Base-by-base conservation (phyloP, 2,113 vertebrate species). In the Nothocercus nigrocapillus region DNA sequence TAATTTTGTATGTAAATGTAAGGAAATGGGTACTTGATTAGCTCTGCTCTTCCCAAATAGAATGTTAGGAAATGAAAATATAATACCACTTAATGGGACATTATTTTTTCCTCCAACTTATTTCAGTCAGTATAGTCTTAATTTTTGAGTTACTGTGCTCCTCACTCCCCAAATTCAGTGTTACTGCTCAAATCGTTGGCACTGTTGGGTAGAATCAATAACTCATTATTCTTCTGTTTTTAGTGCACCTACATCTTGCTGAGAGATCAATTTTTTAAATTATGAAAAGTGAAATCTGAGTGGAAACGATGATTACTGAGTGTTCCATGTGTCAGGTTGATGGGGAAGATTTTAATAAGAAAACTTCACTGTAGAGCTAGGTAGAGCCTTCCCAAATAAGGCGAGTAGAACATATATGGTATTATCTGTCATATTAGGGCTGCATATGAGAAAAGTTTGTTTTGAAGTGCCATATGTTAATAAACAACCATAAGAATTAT, bases 201-300 rank as follows among this genome's bases (percentile, higher is more conserved):
- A 18, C 47, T 86, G 15, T 59, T 91, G 66, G 25, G 67, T 58
- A 20, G 36, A 87, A 95, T 96, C 86, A 79, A 94, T 96, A 93
- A 83, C 30, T 78, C 53, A 62, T 96, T 93, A 62, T 67, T 93
- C 45, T 85, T 95, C 53, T 83, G 62, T 11, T 93, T 91, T 93
- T 77, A 38, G 42, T 47, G 38, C 70, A 73, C 27, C 36, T 51
- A 34, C 3, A 1, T 81, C 68, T 73, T 93, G 62, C 53, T 83
- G 84, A 70, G 61, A 85, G 30, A 94, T 93, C 76, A 76, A 82
- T 95, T 93, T 81, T 89, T 90, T 24, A 79, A 82, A 61, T 88
- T 56, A 67, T n/a, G 22, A 67, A 76, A 67, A 58, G 73, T 44
- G 63, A 94, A 83, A 87, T 80, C 53, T 13, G 62, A 72, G 49